Evolutionary conservation across 1,140 invertebrate species (phyloP).

Genomic region (Zaprionus kolodkinae): DNA sequence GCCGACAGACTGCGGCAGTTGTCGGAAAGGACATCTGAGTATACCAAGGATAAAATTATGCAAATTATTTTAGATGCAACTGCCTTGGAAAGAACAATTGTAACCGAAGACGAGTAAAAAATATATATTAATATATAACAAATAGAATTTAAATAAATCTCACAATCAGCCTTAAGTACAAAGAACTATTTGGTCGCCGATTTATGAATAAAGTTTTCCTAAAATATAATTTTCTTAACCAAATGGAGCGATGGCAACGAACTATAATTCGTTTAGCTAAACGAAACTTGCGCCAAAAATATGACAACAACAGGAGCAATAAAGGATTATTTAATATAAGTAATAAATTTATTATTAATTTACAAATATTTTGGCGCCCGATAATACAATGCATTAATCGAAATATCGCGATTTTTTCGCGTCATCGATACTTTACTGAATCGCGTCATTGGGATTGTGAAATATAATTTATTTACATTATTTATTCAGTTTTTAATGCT

Average conservation of each 20-base stretch:
- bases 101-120: conserved; percentile 27
- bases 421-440: conserved; percentile 23
- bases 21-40: conserved; percentile 50
- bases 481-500: background rate
- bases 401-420: background rate
- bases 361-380: conserved; percentile 2
- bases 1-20: conserved; percentile 63
- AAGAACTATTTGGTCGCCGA: conserved; percentile 11
- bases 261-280: background rate
- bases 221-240: background rate
- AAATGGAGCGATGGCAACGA: background rate
- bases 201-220: conserved; percentile 11
- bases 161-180: conserved; percentile 52
- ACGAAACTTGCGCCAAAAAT: background rate
- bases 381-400: background rate
- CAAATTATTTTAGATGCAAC: conserved; percentile 58
- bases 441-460: conserved; percentile 27
- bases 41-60: conserved; percentile 70
- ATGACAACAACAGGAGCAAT: background rate
- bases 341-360: background rate
- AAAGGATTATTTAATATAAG: background rate
- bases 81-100: conserved; percentile 47
- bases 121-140: conserved; percentile 7
- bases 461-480: conserved; percentile 19
- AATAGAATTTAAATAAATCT: conserved; percentile 40